These are phyloP conservation scores for Myrmecophaga tridactyla DNA, from an alignment of 2,113 vertebrate genomes.

Conservation along the genomic window DNA sequence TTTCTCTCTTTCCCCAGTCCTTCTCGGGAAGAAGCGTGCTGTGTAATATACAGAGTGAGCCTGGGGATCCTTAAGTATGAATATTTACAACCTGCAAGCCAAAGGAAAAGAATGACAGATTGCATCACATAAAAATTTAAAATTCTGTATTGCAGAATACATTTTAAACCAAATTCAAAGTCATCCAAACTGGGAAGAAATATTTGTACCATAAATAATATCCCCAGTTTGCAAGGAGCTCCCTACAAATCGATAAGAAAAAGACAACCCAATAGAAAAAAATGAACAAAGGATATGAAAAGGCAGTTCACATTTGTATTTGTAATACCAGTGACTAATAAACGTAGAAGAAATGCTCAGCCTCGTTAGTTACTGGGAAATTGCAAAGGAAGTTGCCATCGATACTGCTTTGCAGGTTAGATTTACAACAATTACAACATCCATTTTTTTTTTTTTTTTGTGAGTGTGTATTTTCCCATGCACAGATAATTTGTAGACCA, in stretches of 20 bases:
- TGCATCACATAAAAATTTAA: background rate
- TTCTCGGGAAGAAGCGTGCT: background rate
- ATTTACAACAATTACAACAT: background rate
- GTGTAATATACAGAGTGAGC: background rate
- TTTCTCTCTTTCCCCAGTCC: background rate
- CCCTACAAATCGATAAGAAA: background rate
- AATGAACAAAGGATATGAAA: background rate
- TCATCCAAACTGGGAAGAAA: background rate
- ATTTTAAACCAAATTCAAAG: background rate
- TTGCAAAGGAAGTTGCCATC: rapidly evolving
- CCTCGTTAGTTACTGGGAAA: background rate
- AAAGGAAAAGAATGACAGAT: background rate
- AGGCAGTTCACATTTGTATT: background rate
- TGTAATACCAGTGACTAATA: background rate
- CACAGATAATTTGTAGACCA: background rate
- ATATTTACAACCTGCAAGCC: background rate
- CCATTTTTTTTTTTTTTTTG: background rate
- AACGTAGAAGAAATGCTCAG: rapidly evolving
- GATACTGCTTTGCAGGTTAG: background rate
- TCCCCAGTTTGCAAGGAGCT: background rate
- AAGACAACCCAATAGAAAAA: background rate
- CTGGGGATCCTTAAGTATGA: background rate
- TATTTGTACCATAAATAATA: background rate
- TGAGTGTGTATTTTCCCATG: background rate
- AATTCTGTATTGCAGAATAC: background rate